A percentile compares a stretch with the other conserved stretches of the same genome.
Evolutionary conservation across 2,797 vertebrate genomes (phyloP).

Genomic region (Hoplostethus mediterraneus): DNA sequence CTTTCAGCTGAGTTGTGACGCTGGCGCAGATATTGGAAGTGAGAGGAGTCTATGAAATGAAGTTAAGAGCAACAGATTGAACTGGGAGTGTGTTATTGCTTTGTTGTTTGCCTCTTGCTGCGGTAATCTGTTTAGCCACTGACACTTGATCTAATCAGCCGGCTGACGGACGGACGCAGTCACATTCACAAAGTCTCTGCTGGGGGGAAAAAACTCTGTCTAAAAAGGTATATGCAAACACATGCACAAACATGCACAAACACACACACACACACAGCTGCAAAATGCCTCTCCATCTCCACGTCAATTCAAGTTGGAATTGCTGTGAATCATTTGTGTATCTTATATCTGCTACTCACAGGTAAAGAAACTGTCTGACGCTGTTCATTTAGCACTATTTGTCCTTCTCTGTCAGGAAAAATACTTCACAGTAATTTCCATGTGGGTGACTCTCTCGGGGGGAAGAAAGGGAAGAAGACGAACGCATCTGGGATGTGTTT

Average conservation of each 20-base stretch:
- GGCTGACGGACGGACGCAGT: slow-evolving; percentile 38
- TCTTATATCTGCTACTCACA: slow-evolving; percentile 45
- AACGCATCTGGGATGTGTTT: slow-evolving; percentile 32
- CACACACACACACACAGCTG: slow-evolving; percentile 7
- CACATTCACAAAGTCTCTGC: slow-evolving; percentile 16
- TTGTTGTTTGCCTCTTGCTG: slow-evolving; percentile 44
- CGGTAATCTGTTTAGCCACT: slow-evolving; percentile 63
- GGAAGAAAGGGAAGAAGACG: slow-evolving; percentile 4
- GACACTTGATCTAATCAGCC: slow-evolving; percentile 67
- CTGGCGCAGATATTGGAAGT: slow-evolving; percentile 54
- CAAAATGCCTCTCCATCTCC: slow-evolving; percentile 6
- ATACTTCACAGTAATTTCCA: slow-evolving; percentile 25
- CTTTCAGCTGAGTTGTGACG: slow-evolving; percentile 45
- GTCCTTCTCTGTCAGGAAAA: slow-evolving; percentile 43
- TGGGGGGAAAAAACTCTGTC: slow-evolving; percentile 11
- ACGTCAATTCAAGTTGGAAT: slow-evolving; percentile 37
- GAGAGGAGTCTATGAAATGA: slow-evolving; percentile 61
- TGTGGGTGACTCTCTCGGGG: slow-evolving; percentile 14
- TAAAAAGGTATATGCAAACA: slow-evolving; percentile 34
- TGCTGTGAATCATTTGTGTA: slow-evolving; percentile 45
- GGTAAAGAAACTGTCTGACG: slow-evolving; percentile 27
- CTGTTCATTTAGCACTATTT: slow-evolving; percentile 37
- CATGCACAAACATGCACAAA: slow-evolving; percentile 2
- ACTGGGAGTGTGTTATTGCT: slow-evolving; percentile 59
- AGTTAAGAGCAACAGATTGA: slow-evolving; percentile 64